phyloP scores from a whole-genome alignment of 2,888 invertebrate species.

The Coelinius sp. region DNA sequence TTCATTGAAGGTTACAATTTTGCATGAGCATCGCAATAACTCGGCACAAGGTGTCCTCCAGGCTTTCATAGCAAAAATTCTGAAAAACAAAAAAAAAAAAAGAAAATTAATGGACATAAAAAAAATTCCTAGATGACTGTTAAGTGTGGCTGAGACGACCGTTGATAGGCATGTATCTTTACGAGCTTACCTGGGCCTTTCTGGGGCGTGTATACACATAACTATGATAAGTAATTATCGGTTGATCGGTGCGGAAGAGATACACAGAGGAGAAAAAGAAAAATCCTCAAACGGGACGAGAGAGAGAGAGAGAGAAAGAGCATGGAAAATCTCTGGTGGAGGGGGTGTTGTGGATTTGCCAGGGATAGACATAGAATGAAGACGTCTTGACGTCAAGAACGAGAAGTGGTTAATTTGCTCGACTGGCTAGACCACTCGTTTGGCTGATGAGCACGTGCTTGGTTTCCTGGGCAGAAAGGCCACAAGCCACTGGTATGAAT shows the following conservation, averaged over 20 bases:
- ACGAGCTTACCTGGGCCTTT: conserved; percentile 8
- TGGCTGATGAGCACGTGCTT: conserved; percentile 52
- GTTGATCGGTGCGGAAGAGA: conserved; percentile 42
- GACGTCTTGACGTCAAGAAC: conserved; percentile 38
- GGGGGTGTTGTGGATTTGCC: conserved; percentile 35
- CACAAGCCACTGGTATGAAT: conserved; percentile 17
- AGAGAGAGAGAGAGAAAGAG: too few species aligned
- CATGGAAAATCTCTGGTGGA: conserved; percentile 30
- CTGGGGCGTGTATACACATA: conserved; percentile 31
- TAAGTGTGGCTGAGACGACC: conserved; percentile 18
- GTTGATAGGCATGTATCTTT: conserved; percentile 24
- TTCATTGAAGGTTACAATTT: conserved; percentile 23
- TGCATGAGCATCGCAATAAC: conserved; percentile 5
- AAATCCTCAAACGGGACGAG: conserved; percentile 42
- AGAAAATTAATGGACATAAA: not conserved
- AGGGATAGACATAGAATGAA: conserved; percentile 32
- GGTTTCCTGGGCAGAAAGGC: conserved; percentile 22
- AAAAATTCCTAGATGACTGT: conserved; percentile 7
- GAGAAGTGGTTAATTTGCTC: conserved; percentile 66
- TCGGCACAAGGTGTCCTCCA: conserved; percentile 12
- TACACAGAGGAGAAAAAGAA: conserved; percentile 31
- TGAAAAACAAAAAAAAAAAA: conserved; percentile 3
- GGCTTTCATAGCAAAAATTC: not conserved
- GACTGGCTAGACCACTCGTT: conserved; percentile 68
- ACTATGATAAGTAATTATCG: conserved; percentile 45